A percentile compares a stretch with the other conserved stretches of the same genome.
phyloP scores from a whole-genome alignment of 2,888 invertebrate genomes.

The Papilio gigon region DNA sequence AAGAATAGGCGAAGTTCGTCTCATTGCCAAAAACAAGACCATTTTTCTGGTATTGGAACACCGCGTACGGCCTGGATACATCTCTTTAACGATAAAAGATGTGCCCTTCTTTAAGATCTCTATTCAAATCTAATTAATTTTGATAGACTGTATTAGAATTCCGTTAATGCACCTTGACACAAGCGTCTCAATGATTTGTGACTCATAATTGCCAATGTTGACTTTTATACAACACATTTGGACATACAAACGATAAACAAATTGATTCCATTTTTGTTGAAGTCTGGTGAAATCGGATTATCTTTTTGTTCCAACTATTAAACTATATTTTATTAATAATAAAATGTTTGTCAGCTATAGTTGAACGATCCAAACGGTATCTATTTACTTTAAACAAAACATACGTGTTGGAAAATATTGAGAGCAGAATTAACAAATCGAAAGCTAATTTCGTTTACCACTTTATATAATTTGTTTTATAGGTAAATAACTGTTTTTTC shows the following conservation, averaged over 20 bases:
- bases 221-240: slow-evolving; percentile 24
- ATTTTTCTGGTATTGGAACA: too few species aligned
- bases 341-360: slow-evolving; percentile 11
- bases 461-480: too few species aligned
- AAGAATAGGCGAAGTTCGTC: too few species aligned
- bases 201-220: slow-evolving; percentile 7
- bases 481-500: too few species aligned
- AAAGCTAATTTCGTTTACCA: too few species aligned
- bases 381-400: not conserved
- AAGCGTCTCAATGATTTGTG: not conserved
- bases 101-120: too few species aligned
- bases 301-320: not conserved
- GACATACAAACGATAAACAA: not conserved
- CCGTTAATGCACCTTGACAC: not conserved
- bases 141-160: not conserved
- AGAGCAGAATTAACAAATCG: not conserved
- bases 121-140: not conserved
- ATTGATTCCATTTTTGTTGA: not conserved
- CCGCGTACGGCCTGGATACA: too few species aligned
- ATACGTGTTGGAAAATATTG: not conserved
- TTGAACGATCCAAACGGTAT: not conserved
- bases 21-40: too few species aligned
- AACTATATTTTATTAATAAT: not conserved
- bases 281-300: not conserved
- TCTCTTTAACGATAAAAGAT: too few species aligned